Percentiles rank a stretch among this genome's conserved stretches.
Conservation (phyloP, 2,797 vertebrate genomes). For the Erpetoichthys calabaricus region DNA sequence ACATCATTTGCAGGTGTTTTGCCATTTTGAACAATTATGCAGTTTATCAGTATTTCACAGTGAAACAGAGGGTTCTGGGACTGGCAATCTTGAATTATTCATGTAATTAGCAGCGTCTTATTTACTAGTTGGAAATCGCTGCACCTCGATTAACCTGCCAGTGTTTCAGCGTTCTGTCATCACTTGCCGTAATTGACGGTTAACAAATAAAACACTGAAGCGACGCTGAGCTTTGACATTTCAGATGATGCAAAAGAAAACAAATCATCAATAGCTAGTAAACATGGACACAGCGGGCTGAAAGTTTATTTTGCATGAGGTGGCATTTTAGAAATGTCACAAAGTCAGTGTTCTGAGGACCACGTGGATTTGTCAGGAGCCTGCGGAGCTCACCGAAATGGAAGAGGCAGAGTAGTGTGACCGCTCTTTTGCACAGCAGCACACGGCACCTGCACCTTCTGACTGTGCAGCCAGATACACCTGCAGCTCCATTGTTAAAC, state of each 20-base stretch:
- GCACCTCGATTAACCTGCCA: constrained; percentile 1
- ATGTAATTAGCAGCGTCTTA: not conserved
- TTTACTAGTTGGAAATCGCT: not conserved
- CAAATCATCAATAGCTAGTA: too few relatives aligned
- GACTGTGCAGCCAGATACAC: too few relatives aligned
- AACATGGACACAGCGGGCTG: too few relatives aligned
- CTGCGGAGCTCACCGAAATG: too few relatives aligned
- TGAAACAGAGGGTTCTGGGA: not conserved
- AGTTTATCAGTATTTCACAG: constrained; percentile 1
- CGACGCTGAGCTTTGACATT: not conserved
- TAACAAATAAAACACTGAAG: not conserved
- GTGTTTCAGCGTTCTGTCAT: not conserved
- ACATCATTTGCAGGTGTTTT: not conserved
- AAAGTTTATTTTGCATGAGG: too few relatives aligned
- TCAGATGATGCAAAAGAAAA: not conserved
- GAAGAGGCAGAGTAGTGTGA: too few relatives aligned
- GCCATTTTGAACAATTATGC: not conserved
- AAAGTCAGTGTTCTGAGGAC: too few relatives aligned
- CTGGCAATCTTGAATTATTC: not conserved
- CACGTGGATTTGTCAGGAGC: too few relatives aligned
- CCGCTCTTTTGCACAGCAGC: too few relatives aligned
- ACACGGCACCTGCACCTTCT: too few relatives aligned
- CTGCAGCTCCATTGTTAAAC: too few relatives aligned
- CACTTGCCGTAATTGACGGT: constrained; percentile 1
- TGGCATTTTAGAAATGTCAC: too few relatives aligned